These are phyloP conservation scores for Paratrypauchen microcephalus DNA, from an alignment of 2,797 vertebrate species.

Conservation along the genomic window DNA sequence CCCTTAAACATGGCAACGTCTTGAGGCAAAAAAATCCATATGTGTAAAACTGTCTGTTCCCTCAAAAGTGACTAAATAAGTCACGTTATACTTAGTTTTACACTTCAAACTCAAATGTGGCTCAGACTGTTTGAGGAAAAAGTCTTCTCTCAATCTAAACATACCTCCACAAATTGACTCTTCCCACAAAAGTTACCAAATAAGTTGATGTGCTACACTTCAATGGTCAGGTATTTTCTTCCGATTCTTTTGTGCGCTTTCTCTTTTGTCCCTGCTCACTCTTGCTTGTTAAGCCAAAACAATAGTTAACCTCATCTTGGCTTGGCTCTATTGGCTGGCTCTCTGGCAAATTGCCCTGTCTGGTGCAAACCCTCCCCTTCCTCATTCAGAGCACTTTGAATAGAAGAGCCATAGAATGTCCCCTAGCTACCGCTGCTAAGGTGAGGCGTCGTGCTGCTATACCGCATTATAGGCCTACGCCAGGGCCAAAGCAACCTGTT, in stretches of 20 bases:
- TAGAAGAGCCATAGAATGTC: slow-evolving; percentile 75
- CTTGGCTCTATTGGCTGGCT: slow-evolving; percentile 78
- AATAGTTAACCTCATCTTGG: slow-evolving; percentile 81
- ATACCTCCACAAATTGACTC: slow-evolving; percentile 34
- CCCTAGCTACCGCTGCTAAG: slow-evolving; percentile 79
- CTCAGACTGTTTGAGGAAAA: not conserved
- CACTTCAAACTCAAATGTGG: slow-evolving; percentile 43
- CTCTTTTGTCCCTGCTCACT: slow-evolving; percentile 80
- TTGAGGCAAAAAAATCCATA: not conserved
- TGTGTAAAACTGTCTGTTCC: not conserved
- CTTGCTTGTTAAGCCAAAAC: slow-evolving; percentile 82
- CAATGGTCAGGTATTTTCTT: slow-evolving; percentile 74
- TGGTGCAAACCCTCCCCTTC: slow-evolving; percentile 72
- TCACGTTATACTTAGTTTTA: slow-evolving; percentile 47
- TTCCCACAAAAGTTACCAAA: slow-evolving; percentile 59
- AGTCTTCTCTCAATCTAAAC: slow-evolving; percentile 13
- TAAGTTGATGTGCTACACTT: slow-evolving; percentile 69
- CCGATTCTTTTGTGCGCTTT: slow-evolving; percentile 66
- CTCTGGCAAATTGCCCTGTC: slow-evolving; percentile 80
- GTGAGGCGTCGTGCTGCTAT: slow-evolving; percentile 72
- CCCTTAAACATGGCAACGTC: not conserved
- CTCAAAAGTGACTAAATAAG: slow-evolving; percentile 62
- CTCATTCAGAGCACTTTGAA: slow-evolving; percentile 75
- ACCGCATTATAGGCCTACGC: slow-evolving; percentile 59
- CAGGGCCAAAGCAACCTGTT: slow-evolving; percentile 76